A percentile compares a stretch with the other conserved stretches of the same genome.
Conservation (phyloP, 2,113 vertebrate genomes). For the Zosterops japonicus region DNA sequence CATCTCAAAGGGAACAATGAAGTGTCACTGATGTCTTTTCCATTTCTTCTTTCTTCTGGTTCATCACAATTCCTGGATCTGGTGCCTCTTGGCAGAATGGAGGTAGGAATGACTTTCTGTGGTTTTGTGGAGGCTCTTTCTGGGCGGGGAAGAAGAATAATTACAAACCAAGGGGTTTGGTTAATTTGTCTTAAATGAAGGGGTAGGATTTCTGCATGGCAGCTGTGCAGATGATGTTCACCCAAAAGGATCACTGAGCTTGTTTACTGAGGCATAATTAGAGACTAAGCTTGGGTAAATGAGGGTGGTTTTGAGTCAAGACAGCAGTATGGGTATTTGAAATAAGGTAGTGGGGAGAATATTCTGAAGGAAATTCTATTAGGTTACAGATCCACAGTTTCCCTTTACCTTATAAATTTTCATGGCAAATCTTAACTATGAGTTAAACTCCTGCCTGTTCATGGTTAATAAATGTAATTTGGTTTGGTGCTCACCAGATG, state of each 20-base stretch:
- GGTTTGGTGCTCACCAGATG: not conserved
- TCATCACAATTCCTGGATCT: constrained; percentile 46
- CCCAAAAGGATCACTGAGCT: not conserved
- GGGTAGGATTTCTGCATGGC: not conserved
- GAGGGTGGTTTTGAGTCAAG: not conserved
- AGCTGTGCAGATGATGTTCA: not conserved
- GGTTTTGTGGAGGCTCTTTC: not conserved
- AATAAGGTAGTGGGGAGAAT: not conserved
- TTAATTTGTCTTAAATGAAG: not conserved
- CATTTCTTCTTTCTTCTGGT: constrained; percentile 40
- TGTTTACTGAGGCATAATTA: not conserved
- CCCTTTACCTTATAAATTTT: not conserved
- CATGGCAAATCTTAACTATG: not conserved
- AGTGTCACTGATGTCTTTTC: constrained; percentile 63
- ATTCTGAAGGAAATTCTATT: not conserved
- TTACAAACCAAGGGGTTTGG: not conserved
- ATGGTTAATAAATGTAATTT: not conserved
- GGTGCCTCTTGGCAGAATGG: constrained; percentile 78
- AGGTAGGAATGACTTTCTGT: constrained; percentile 77
- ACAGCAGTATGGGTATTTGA: not conserved
- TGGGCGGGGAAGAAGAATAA: not conserved
- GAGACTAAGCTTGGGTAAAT: not conserved
- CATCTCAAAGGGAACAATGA: not conserved
- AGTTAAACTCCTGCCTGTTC: not conserved
- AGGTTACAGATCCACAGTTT: not conserved